These are phyloP conservation scores for Cydia strobilella DNA, from an alignment of 1,140 invertebrate species.

Conservation along the genomic window DNA sequence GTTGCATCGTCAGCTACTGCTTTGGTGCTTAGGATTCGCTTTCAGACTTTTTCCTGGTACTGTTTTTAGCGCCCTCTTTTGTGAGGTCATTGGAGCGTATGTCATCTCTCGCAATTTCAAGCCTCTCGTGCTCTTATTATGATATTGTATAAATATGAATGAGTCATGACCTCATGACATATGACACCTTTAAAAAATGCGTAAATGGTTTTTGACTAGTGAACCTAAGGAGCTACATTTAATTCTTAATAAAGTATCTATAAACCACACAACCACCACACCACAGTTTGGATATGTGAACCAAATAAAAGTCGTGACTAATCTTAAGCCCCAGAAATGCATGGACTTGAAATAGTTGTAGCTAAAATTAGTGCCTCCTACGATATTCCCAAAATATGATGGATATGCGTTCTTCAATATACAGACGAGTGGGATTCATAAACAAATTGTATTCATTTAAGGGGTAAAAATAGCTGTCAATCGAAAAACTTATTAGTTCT, in stretches of 20 bases:
- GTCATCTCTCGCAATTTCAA: no score
- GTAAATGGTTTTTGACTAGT: no score
- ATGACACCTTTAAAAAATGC: no score
- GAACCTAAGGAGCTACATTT: background rate
- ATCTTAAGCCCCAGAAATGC: conserved; percentile 35
- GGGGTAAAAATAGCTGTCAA: conserved; percentile 3
- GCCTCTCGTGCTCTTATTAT: no score
- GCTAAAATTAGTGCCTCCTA: conserved; percentile 49
- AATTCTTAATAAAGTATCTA: background rate
- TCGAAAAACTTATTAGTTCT: background rate
- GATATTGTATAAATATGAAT: no score
- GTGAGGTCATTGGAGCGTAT: no score
- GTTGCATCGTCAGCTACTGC: no score
- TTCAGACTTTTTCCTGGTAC: no score
- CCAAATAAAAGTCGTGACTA: conserved; percentile 17
- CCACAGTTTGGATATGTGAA: background rate
- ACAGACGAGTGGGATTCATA: conserved; percentile 15
- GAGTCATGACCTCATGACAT: no score
- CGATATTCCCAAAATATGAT: conserved; percentile 34
- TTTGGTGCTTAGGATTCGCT: no score
- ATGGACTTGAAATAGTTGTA: conserved; percentile 56
- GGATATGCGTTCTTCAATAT: conserved; percentile 26
- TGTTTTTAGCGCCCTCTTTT: no score
- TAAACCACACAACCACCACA: background rate
- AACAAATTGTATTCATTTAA: conserved; percentile 18